Conservation (phyloP, 64 coral and sea anemone species). For the Montipora cactus region DNA sequence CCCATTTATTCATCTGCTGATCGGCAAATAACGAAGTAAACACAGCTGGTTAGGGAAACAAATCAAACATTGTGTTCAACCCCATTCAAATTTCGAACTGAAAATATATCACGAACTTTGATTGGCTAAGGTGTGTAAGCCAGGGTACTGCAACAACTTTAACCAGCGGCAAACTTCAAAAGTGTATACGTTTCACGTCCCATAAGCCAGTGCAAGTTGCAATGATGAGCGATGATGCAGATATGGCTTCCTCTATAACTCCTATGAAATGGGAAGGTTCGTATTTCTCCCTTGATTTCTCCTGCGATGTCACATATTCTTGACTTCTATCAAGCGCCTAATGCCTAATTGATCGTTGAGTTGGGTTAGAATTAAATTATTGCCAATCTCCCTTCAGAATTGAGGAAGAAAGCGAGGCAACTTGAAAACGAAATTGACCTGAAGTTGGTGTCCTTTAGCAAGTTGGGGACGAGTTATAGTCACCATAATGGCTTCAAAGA, state of each 20-base stretch:
- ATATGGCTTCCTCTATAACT: slow-evolving; percentile 88
- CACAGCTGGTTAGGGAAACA: slow-evolving; percentile 10
- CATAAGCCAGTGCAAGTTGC: slow-evolving; percentile 53
- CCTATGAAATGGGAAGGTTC: slow-evolving; percentile 64
- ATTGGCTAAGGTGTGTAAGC: slow-evolving; percentile 41
- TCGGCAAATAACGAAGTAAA: not conserved
- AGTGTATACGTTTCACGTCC: slow-evolving; percentile 77
- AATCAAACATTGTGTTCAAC: not conserved
- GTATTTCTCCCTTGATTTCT: not conserved
- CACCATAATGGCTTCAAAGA: slow-evolving; percentile 77
- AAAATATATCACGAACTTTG: slow-evolving; percentile 33
- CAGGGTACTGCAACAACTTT: not conserved
- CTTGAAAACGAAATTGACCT: slow-evolving; percentile 99
- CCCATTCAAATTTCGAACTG: slow-evolving; percentile 95
- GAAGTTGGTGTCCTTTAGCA: slow-evolving; percentile 98
- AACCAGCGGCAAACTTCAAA: slow-evolving; percentile 61
- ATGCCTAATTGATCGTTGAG: not conserved
- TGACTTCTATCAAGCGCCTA: not conserved
- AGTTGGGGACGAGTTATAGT: slow-evolving; percentile 92
- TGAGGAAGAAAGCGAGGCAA: slow-evolving; percentile 95
- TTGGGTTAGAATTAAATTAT: not conserved
- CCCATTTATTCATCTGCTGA: not conserved
- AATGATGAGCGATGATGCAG: slow-evolving; percentile 78
- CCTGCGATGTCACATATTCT: not conserved
- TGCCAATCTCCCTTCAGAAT: slow-evolving; percentile 56